Evolutionary conservation across 1,140 invertebrate species (phyloP).

Genomic region (Drosophila pruinosa): DNA sequence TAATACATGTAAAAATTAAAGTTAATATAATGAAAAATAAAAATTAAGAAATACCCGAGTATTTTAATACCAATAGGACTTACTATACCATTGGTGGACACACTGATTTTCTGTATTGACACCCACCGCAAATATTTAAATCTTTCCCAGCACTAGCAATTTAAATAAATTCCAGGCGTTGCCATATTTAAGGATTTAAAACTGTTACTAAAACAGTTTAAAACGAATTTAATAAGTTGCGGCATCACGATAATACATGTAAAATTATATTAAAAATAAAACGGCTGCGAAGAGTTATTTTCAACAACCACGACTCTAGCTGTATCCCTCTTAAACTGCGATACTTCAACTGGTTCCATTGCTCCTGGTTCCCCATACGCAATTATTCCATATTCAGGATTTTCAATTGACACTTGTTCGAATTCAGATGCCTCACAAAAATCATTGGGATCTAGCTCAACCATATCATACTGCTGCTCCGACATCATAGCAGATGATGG

Average conservation of each 20-base stretch:
- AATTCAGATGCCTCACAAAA: constrained; percentile 13
- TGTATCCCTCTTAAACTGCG: constrained; percentile 13
- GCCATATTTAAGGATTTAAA: neutral
- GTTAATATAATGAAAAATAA: too few relatives aligned
- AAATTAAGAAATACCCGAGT: too few relatives aligned
- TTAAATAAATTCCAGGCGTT: neutral
- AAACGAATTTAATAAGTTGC: neutral
- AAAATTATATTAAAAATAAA: constrained; percentile 37
- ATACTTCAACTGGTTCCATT: neutral
- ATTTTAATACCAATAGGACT: too few relatives aligned
- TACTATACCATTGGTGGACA: too few relatives aligned
- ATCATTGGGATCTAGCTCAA: constrained; percentile 19
- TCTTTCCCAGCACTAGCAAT: neutral
- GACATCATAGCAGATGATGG: neutral
- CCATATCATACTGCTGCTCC: constrained; percentile 21
- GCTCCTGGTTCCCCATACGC: constrained; percentile 11
- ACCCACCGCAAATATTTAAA: too few relatives aligned
- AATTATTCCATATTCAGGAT: constrained; percentile 23
- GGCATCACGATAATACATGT: constrained; percentile 1
- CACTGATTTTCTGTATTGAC: too few relatives aligned
- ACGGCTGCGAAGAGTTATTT: constrained; percentile 45
- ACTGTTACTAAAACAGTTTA: constrained; percentile 6
- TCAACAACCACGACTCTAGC: constrained; percentile 64
- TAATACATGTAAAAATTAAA: too few relatives aligned
- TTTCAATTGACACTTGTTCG: neutral